Conservation (phyloP, 2,888 invertebrate genomes). For the Hypomecis punctinalis region DNA sequence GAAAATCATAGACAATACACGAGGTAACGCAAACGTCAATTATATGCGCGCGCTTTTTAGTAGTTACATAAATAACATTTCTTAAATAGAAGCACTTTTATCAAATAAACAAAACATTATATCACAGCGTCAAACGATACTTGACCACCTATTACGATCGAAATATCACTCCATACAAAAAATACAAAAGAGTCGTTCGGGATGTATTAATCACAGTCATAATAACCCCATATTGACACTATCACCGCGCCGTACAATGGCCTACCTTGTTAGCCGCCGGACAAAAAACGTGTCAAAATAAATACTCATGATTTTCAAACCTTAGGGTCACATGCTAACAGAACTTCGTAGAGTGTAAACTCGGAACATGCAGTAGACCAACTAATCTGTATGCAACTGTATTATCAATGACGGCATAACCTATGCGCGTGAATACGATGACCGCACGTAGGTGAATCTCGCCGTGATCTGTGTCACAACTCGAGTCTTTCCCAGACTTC, state of each 20-base stretch:
- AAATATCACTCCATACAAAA: constrained; percentile 42
- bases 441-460: constrained; percentile 57
- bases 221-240: constrained; percentile 77
- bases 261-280: constrained; percentile 72
- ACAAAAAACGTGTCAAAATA: constrained; percentile 79
- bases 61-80: constrained; percentile 39
- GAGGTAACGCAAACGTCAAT: background rate
- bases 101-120: constrained; percentile 21
- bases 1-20: constrained; percentile 19
- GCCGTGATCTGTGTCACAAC: constrained; percentile 59
- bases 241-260: constrained; percentile 74
- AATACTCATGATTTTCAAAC: constrained; percentile 63
- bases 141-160: constrained; percentile 45
- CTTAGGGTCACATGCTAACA: constrained; percentile 60
- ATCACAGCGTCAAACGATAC: constrained; percentile 29
- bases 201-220: constrained; percentile 66
- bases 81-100: constrained; percentile 16
- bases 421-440: constrained; percentile 19
- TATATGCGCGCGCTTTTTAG: constrained; percentile 16
- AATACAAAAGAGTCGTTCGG: constrained; percentile 49
- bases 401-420: constrained; percentile 43
- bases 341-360: constrained; percentile 44
- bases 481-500: constrained; percentile 61
- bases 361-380: constrained; percentile 49
- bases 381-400: constrained; percentile 45